A percentile compares a stretch with the other conserved stretches of the same genome.
These are phyloP conservation scores for Drosophila kanekoi DNA, from an alignment of 2,888 invertebrate species.

Conservation along the genomic window DNA sequence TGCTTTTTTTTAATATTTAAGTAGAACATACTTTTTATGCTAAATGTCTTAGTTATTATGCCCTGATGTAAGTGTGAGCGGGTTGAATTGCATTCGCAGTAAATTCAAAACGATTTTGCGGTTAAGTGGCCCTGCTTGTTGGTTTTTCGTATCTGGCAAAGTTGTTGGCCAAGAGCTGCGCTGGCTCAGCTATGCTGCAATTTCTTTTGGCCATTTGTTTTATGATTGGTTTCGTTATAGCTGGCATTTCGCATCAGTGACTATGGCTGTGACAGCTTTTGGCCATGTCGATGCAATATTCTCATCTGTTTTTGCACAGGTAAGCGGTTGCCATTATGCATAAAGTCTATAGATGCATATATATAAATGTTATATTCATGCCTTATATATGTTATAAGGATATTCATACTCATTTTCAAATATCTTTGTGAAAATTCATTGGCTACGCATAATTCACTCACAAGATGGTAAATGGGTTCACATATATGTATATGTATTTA, in stretches of 20 bases:
- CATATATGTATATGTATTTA: too few species aligned
- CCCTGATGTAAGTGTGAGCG: conserved; percentile 43
- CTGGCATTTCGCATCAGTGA: conserved; percentile 31
- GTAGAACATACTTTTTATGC: not conserved
- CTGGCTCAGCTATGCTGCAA: conserved; percentile 41
- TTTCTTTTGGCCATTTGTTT: conserved; percentile 51
- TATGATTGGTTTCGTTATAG: conserved; percentile 59
- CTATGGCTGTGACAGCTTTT: conserved; percentile 32
- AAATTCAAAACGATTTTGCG: conserved; percentile 54
- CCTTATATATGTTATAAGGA: conserved; percentile 18
- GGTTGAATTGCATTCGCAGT: conserved; percentile 27
- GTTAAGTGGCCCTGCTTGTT: conserved; percentile 55
- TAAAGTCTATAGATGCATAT: not conserved
- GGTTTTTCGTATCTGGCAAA: conserved; percentile 30
- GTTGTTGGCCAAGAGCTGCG: conserved; percentile 24
- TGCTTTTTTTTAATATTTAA: not conserved
- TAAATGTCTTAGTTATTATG: conserved; percentile 54
- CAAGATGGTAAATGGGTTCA: too few species aligned
- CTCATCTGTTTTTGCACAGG: conserved; percentile 13
- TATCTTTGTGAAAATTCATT: too few species aligned
- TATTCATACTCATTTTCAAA: too few species aligned
- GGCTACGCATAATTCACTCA: too few species aligned
- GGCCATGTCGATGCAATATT: conserved; percentile 18
- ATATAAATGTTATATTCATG: not conserved
- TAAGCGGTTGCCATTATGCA: not conserved